phyloP scores from a whole-genome alignment of 2,888 invertebrate species.

The Drosophila gaucha region DNA sequence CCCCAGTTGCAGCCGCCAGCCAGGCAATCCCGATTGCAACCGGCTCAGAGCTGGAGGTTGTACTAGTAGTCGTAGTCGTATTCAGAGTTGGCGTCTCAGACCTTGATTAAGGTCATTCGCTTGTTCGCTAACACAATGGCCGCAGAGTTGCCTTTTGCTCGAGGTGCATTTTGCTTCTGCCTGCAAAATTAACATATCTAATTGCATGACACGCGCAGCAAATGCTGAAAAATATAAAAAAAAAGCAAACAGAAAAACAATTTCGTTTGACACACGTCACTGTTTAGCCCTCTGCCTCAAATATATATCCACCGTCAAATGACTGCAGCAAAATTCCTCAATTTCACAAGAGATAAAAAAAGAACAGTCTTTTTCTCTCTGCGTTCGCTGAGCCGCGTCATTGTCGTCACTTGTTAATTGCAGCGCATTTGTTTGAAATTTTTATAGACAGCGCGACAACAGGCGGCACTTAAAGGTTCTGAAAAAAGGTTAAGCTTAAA shows the following conservation, averaged over 20 bases:
- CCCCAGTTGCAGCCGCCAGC: slow-evolving; percentile 9
- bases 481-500: background rate
- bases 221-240: slow-evolving; percentile 11
- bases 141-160: slow-evolving; percentile 23
- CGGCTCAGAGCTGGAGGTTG: slow-evolving; percentile 25
- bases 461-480: slow-evolving; percentile 27
- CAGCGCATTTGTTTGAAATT: slow-evolving; percentile 22
- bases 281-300: slow-evolving; percentile 13
- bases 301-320: slow-evolving; percentile 11
- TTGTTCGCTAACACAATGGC: slow-evolving; percentile 58
- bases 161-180: slow-evolving; percentile 33
- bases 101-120: slow-evolving; percentile 84
- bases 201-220: slow-evolving; percentile 53
- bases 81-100: slow-evolving; percentile 61
- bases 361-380: background rate
- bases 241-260: slow-evolving; percentile 15
- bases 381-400: slow-evolving; percentile 14
- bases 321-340: slow-evolving; percentile 35
- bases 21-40: slow-evolving; percentile 44
- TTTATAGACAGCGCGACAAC: slow-evolving; percentile 17
- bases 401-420: slow-evolving; percentile 47
- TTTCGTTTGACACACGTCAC: slow-evolving; percentile 45
- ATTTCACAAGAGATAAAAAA: slow-evolving; percentile 42
- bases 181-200: slow-evolving; percentile 57
- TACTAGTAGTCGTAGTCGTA: slow-evolving; percentile 3